Percentiles rank a stretch among this genome's conserved stretches.
These are phyloP conservation scores for Phrynosoma blainvillii DNA, from an alignment of 2,113 vertebrate species.

Conservation along the genomic window DNA sequence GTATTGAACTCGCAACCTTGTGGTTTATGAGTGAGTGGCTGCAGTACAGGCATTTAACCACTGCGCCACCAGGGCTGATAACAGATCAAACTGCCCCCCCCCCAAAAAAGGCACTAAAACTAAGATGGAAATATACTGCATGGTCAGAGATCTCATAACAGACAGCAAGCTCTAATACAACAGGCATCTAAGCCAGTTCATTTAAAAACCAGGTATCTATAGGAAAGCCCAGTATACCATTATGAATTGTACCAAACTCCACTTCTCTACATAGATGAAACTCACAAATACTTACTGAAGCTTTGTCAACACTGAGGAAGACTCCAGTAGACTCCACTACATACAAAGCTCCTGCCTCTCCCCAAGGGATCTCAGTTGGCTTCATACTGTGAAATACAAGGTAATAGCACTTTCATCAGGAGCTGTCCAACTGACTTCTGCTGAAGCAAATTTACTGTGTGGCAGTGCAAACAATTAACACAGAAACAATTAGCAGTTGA, in stretches of 20 bases:
- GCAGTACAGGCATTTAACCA: no score
- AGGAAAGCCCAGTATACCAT: background rate
- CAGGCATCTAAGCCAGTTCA: background rate
- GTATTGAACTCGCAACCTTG: no score
- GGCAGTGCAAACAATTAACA: background rate
- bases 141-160: background rate
- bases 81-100: background rate
- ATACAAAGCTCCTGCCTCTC: constrained; percentile 74
- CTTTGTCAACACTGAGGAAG: constrained; percentile 84
- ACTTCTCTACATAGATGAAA: background rate
- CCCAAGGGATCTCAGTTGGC: constrained; percentile 87
- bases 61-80: no score
- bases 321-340: constrained; percentile 89
- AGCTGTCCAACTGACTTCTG: background rate
- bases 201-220: background rate
- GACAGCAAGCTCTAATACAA: no score
- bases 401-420: background rate
- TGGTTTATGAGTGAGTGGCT: no score
- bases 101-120: background rate
- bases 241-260: no score
- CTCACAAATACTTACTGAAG: constrained; percentile 74
- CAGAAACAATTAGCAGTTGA: background rate
- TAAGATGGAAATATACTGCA: background rate
- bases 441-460: background rate
- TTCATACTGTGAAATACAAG: constrained; percentile 67